Conservation (phyloP, 2,888 invertebrate genomes). For the Acleris laterana region DNA sequence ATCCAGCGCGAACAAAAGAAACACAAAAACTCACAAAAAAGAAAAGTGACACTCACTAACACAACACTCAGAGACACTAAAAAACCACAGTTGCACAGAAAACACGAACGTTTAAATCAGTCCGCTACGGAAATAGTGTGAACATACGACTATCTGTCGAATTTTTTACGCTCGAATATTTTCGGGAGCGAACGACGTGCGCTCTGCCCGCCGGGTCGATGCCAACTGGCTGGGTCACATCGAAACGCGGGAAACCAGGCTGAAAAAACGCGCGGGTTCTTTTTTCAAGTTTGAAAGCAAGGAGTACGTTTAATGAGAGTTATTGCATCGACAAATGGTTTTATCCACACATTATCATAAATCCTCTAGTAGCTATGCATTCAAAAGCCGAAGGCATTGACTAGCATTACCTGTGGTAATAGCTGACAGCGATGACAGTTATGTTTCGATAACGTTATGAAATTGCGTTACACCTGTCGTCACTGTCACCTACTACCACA, state of each 20-base stretch:
- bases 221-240: slow-evolving; percentile 27
- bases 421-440: too few relatives aligned
- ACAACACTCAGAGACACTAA: slow-evolving; percentile 28
- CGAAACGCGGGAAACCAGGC: slow-evolving; percentile 34
- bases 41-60: slow-evolving; percentile 28
- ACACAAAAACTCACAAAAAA: slow-evolving; percentile 25
- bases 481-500: too few relatives aligned
- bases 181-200: slow-evolving; percentile 15
- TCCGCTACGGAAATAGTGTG: slow-evolving; percentile 34
- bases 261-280: slow-evolving; percentile 30
- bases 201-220: slow-evolving; percentile 12
- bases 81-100: slow-evolving; percentile 19
- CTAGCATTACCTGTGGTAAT: too few relatives aligned
- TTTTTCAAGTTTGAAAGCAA: slow-evolving; percentile 23
- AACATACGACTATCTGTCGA: slow-evolving; percentile 27
- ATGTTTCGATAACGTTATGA: too few relatives aligned
- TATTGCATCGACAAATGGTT: not conserved
- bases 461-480: too few relatives aligned
- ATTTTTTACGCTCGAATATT: slow-evolving; percentile 31
- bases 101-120: slow-evolving; percentile 15
- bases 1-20: slow-evolving; percentile 5
- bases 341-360: too few relatives aligned
- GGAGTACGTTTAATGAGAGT: slow-evolving; percentile 22
- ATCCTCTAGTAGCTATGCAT: too few relatives aligned
- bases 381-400: too few relatives aligned